These are phyloP conservation scores for Corythaeola cristata DNA, from an alignment of 2,113 vertebrate species.

Conservation along the genomic window DNA sequence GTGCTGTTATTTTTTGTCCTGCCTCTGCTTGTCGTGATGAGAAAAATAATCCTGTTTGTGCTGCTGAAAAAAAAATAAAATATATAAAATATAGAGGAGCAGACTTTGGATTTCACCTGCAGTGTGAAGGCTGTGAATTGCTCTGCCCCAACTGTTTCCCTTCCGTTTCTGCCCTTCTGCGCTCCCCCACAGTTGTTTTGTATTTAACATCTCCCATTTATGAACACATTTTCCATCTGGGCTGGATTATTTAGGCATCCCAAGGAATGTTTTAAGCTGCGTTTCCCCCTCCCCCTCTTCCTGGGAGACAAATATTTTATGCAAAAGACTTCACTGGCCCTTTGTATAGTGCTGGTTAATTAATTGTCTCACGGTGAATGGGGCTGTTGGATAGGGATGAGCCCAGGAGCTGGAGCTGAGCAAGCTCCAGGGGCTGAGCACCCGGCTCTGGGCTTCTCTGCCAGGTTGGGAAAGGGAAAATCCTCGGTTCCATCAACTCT, in stretches of 20 bases:
- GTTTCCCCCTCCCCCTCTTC: background rate
- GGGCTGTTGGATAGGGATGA: background rate
- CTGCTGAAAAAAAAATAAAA: background rate
- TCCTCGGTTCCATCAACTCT: rapidly evolving
- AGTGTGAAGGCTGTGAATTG: background rate
- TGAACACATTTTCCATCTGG: background rate
- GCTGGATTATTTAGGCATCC: background rate
- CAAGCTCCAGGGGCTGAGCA: background rate
- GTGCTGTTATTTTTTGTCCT: background rate
- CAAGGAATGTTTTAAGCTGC: background rate
- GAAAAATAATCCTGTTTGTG: background rate
- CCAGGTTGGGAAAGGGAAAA: background rate
- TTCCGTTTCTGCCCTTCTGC: background rate
- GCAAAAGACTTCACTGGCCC: background rate
- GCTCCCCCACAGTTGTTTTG: background rate
- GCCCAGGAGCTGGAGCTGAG: background rate
- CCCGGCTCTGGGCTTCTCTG: background rate
- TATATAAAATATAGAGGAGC: background rate
- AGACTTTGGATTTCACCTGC: background rate
- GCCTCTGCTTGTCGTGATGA: background rate
- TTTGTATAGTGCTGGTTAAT: background rate
- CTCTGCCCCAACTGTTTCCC: background rate
- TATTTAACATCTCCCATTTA: background rate
- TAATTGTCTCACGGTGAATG: background rate
- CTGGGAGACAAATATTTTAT: background rate